A percentile compares a stretch with the other conserved stretches of the same genome.
Evolutionary conservation across 2,797 vertebrate genomes (phyloP).

Genomic region (Spinus pinus): DNA sequence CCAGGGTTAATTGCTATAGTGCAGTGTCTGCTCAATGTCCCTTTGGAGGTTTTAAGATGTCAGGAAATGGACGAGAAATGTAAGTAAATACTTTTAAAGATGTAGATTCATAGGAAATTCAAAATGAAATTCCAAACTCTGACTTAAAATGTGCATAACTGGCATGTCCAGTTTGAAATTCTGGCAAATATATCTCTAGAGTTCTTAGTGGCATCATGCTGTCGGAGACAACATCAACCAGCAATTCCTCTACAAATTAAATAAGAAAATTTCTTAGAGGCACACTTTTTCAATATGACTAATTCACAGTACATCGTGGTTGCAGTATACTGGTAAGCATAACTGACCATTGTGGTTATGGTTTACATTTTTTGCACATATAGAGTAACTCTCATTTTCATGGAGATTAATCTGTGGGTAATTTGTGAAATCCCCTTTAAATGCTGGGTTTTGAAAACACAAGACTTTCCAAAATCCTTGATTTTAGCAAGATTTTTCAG

Average conservation of each 20-base stretch:
- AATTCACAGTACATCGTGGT: accelerated
- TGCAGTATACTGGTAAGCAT: neutral
- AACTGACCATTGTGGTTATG: neutral
- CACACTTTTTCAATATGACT: neutral
- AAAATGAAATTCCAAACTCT: neutral
- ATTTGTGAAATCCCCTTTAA: neutral
- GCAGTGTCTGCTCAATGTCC: constrained; percentile 80
- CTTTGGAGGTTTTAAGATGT: constrained; percentile 94
- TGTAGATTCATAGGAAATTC: neutral
- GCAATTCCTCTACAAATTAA: neutral
- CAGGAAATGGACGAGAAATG: constrained; percentile 90
- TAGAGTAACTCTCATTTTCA: neutral
- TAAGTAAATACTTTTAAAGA: constrained; percentile 72
- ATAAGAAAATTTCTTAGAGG: neutral
- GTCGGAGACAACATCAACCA: neutral
- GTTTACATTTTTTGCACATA: neutral
- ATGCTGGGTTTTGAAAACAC: neutral
- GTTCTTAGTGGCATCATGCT: neutral
- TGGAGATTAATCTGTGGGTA: neutral
- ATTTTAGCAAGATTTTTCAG: neutral
- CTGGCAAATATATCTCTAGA: neutral
- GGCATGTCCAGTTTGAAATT: neutral
- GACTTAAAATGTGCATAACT: neutral
- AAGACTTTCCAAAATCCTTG: neutral
- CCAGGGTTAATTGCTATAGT: constrained; percentile 89